Percentiles rank a stretch among this genome's conserved stretches.
These are phyloP conservation scores for Rhombomys opimus DNA, from an alignment of 2,113 vertebrate genomes.

Conservation along the genomic window DNA sequence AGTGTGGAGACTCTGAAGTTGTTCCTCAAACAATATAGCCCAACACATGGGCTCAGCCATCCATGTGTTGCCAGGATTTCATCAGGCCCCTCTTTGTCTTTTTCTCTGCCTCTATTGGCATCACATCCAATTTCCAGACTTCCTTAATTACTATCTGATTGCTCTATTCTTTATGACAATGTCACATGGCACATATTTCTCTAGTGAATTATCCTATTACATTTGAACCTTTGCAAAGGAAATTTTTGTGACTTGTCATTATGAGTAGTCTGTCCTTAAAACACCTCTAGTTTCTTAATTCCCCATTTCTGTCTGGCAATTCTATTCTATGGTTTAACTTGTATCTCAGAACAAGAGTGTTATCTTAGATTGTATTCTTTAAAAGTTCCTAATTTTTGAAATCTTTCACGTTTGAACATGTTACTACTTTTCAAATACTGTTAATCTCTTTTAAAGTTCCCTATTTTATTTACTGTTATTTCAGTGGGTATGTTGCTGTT, in stretches of 20 bases:
- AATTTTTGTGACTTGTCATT: background rate
- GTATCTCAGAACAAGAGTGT: background rate
- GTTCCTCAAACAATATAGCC: background rate
- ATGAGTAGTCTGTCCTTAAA: background rate
- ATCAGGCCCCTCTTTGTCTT: background rate
- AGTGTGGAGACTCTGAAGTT: background rate
- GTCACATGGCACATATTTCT: background rate
- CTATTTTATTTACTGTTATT: background rate
- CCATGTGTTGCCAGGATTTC: background rate
- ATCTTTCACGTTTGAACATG: background rate
- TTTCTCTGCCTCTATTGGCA: background rate
- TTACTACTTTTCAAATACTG: background rate
- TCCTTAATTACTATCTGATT: background rate
- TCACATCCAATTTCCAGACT: background rate
- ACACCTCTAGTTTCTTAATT: background rate
- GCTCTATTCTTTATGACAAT: constrained; percentile 15
- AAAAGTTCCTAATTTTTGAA: background rate
- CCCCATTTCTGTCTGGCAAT: background rate
- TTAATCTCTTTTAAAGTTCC: background rate
- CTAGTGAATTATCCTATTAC: background rate
- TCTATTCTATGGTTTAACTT: background rate
- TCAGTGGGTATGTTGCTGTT: background rate
- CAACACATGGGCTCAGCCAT: background rate
- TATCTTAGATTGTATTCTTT: background rate
- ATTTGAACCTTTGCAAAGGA: background rate